Percentiles rank a stretch among this genome's conserved stretches.
phyloP scores from a whole-genome alignment of 2,113 vertebrate genomes.

The Ellobius talpinus region DNA sequence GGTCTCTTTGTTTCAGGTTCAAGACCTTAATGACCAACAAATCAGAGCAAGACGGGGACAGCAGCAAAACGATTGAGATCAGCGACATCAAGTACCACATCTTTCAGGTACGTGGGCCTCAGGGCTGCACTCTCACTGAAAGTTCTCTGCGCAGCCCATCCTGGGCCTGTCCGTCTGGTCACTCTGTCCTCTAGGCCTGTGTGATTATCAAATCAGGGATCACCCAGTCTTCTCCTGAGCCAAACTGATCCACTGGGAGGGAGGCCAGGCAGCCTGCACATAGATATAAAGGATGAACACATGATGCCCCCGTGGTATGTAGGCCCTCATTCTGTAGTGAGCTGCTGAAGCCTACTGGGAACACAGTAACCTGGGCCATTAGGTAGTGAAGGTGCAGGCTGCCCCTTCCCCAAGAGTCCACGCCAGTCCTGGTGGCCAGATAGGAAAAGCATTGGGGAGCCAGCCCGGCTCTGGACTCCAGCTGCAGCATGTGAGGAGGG shows the following conservation, averaged over 20 bases:
- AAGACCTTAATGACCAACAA: slow-evolving; percentile 93
- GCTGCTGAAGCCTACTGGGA: background rate
- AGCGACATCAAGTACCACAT: slow-evolving; percentile 94
- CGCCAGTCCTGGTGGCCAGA: background rate
- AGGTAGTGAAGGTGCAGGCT: background rate
- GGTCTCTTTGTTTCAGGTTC: slow-evolving; percentile 88
- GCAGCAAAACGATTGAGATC: slow-evolving; percentile 93
- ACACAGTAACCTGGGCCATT: background rate
- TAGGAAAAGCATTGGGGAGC: background rate
- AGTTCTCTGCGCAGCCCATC: background rate
- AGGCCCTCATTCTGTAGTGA: background rate
- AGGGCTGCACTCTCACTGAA: fast-evolving
- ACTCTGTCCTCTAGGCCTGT: background rate
- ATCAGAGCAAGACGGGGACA: slow-evolving; percentile 87
- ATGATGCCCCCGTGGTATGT: fast-evolving
- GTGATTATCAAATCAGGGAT: background rate
- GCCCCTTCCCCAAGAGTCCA: fast-evolving
- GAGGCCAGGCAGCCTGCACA: background rate
- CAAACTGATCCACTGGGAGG: background rate
- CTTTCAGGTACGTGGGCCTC: slow-evolving; percentile 90
- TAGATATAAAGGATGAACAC: fast-evolving
- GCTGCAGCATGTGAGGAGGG: background rate
- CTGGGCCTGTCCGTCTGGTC: background rate
- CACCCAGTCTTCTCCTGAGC: background rate
- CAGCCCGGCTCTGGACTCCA: background rate